Conservation (phyloP, 2,888 invertebrate species). For the Nemapogon koenigi region DNA sequence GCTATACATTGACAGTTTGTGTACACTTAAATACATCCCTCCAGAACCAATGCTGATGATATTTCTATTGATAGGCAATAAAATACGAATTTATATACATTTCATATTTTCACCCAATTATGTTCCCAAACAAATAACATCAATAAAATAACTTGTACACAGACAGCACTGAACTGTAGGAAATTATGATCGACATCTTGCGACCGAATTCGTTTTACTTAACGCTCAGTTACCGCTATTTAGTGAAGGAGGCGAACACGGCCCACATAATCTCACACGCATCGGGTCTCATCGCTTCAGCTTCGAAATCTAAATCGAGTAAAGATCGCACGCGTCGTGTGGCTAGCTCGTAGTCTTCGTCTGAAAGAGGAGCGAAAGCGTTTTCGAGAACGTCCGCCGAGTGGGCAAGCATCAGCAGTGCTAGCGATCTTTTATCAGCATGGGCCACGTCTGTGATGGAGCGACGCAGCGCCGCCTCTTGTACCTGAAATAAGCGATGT, state of each 20-base stretch:
- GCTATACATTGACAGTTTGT: no score
- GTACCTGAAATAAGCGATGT: conserved; percentile 78
- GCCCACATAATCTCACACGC: conserved; percentile 98
- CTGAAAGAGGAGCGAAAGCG: conserved; percentile 96
- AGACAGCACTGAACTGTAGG: no score
- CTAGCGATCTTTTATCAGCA: conserved; percentile 94
- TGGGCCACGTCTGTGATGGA: conserved; percentile 98
- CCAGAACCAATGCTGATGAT: no score
- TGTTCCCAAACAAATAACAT: no score
- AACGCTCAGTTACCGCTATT: conserved; percentile 70
- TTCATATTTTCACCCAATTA: no score
- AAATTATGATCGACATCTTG: no score
- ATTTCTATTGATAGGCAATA: no score
- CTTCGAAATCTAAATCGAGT: conserved; percentile 96
- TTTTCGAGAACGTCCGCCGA: conserved; percentile 99
- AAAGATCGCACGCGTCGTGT: conserved; percentile 96
- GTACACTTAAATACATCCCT: no score
- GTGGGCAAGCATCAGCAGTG: conserved; percentile 94
- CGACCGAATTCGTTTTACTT: no score
- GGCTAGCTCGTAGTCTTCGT: conserved; percentile 97
- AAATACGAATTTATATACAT: no score
- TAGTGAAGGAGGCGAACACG: conserved; percentile 97
- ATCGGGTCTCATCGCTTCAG: conserved; percentile 90
- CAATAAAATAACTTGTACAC: no score
- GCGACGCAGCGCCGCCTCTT: conserved; percentile 94